Evolutionary conservation across 1,140 invertebrate species (phyloP), one percentile per base, ranked within the genome.

Genomic region (honey bee (Apis mellifera)): DNA sequence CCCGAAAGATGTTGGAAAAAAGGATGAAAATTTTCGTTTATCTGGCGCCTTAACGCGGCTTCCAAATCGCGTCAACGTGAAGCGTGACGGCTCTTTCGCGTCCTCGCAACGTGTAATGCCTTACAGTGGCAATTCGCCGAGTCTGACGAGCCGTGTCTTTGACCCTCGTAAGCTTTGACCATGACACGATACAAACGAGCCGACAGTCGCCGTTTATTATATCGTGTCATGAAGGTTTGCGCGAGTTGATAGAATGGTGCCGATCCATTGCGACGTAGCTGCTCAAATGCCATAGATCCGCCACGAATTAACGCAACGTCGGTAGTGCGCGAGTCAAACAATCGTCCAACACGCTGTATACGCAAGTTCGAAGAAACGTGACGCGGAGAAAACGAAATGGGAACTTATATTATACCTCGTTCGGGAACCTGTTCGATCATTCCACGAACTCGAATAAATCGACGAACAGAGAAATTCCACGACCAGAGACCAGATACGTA

Each of bases 171-270:
- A 72, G 70, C 78, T 89, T 78, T 78, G 86, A 88, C 87, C 87
- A 78, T 89, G 87, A 89, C 86, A 86, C 82, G 82, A 80, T 88
- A 88, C 70, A 78, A 86, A 78, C 79, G 84, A 86, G 82, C 75
- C 64, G 71, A 86, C 78, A 78, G 52, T 76, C 86, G 17, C n/a
- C 76, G 60, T 81, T 70, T 82, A 79, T 87, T 87, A 86, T 77
- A 86, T 77, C 77, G 78, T 70, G 69, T 60, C 57, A 72, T 9
- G 59, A 59, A 78, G 84, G 73, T 78, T 78, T 42, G 68, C 26
- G 60, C 26, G 60, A 32, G 74, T 32, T 23, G 71, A 60, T 76
- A 54, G 54, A 86, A 60, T 65, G 32, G 60, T 69, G 73, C 15
- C 60, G 71, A 75, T 85, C 71, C 75, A 50, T 21, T 19, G 19